Conservation (phyloP, 2,888 invertebrate species). For the Morinoia aosen region DNA sequence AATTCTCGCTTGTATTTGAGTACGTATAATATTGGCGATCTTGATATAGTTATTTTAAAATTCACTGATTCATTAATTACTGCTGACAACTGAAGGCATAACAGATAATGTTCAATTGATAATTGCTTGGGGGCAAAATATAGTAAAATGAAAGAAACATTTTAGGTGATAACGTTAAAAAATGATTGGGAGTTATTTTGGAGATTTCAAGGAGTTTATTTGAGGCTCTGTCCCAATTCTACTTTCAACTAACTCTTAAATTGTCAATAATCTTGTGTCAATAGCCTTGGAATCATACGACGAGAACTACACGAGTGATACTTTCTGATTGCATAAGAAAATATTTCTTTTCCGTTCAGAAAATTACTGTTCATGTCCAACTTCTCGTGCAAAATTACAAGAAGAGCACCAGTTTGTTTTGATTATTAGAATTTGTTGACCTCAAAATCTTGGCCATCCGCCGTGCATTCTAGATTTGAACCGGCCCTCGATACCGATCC, state of each 20-base stretch:
- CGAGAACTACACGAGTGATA: background rate
- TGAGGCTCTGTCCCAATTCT: background rate
- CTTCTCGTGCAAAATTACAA: background rate
- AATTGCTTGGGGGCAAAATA: too few species aligned
- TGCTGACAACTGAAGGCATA: too few species aligned
- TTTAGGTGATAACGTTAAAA: background rate
- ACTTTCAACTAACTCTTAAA: background rate
- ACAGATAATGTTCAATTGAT: too few species aligned
- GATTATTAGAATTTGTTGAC: background rate
- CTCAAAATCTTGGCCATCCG: background rate
- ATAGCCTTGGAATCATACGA: background rate
- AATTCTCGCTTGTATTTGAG: background rate
- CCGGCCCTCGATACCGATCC: background rate
- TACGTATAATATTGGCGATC: too few species aligned
- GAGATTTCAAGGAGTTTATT: background rate
- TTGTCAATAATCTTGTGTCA: background rate
- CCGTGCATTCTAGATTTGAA: background rate
- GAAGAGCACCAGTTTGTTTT: background rate
- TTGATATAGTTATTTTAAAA: too few species aligned
- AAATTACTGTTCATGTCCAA: background rate
- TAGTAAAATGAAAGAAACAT: background rate
- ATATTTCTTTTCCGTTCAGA: background rate
- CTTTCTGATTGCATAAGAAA: background rate
- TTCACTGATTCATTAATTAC: too few species aligned
- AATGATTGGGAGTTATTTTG: background rate